Base-by-base conservation (phyloP, 2,888 invertebrate species). In the Cyrtodaria siliqua region DNA sequence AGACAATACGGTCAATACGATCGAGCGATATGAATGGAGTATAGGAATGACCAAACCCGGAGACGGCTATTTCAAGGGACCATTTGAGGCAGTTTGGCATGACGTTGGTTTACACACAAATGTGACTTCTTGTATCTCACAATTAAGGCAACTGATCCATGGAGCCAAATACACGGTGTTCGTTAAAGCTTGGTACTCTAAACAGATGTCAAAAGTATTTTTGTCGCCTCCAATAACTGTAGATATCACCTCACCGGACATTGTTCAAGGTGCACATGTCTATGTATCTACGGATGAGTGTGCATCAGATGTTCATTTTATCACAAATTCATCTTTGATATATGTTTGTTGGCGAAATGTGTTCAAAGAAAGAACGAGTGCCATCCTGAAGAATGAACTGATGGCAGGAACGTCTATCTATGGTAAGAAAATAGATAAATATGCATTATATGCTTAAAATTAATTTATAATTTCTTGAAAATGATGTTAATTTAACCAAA, bases 1-100 rank as follows among this genome's bases (percentile, higher is more conserved):
- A 8, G 6, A 12, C 12, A 52, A n/a, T 33, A 2, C 9, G 2
- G 24, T 24, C 12, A 20, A 29, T 27, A 24, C 60, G 12, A 24
- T n/a, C 3, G 12, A 50, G 23, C 53, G 85, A 55, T 83, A 52
- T 62, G 83, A 85, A 50, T 85, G 77, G 81, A 83, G 83, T 33
- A 59, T 81, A 23, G 83, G 85, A 23, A 20, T 73, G 9, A n/a
- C 40, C 1, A 49, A 71, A 2, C 60, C 63, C 33, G 85, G 85
- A 9, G 68, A 53, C 47, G 83, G 83, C 12, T 59, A 83, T 29
- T 85, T 83, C 52, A 63, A 76, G 12, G 47, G 49, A n/a, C 33
- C 33, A 8, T 8, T 47, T 1, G 81, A 83, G 40, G 53, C 38
- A 26, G 55, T 73, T 4, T 84, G 84, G 86, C 49, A 71, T 47